Base-by-base conservation (phyloP, 1,140 invertebrate genomes). In the Drosophila ambigua region DNA sequence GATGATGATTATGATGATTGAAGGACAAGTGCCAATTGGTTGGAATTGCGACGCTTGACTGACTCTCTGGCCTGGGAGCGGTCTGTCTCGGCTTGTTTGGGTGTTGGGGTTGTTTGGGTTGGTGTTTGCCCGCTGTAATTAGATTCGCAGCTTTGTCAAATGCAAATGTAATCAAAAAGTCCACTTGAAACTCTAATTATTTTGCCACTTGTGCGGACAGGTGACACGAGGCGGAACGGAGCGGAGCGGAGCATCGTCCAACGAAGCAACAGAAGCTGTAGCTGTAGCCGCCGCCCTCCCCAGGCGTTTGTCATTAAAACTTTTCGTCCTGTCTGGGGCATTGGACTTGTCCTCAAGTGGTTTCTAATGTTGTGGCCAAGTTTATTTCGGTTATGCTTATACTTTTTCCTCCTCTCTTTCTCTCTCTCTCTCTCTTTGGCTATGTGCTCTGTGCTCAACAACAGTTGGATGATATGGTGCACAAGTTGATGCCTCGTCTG, bases 401-500 rank as follows among this genome's bases (percentile, higher is more conserved):
- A 39, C 46, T 62, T 23, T 54, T n/a, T 4, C 31, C 13, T 8
- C 39, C 11, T 23, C 16, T 54, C 26, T 16, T 3, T 24, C 52
- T 46, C 39, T 45, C 2, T 55, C 11, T 26, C 16, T 55, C 13
- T 51, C 48, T 5, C 15, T 55, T 9, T 51, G 39, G 5, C 15
- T 20, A 59, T 50, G n/a, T 87, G 31, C 31, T 31, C 3, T 31
- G 8, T 31, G 8, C 31, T 2, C 8, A 9, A 3, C 2, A 24
- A 5, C 92, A 97, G 97, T 92, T 98, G 77, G 95, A 97, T 61
- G 95, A 97, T 65, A 94, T 96, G 92, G 95, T 98, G 49, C 94
- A 95, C 69, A 95, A 95, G 74, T 94, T 98, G 60, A 92, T 98
- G 69, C 94, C 95, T 7, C 93, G 94, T 71, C 94, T 99, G 58